These are phyloP conservation scores for Bruchidius siliquastri DNA, from an alignment of 2,888 invertebrate genomes.

Conservation along the genomic window DNA sequence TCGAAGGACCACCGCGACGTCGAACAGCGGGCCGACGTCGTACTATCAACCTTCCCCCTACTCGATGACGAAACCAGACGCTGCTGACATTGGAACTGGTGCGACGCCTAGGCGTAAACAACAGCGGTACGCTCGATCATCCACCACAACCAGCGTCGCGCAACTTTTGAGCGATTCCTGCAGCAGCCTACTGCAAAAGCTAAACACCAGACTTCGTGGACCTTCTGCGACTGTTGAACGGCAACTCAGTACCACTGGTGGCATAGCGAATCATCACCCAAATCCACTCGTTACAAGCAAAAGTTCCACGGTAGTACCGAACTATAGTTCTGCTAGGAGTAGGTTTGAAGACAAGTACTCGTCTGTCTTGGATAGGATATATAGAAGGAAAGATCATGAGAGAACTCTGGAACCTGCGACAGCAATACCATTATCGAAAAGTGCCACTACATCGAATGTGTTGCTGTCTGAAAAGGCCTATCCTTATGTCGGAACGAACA, in stretches of 20 bases:
- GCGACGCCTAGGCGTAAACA: conserved; percentile 44
- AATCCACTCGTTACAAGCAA: conserved; percentile 33
- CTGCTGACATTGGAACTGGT: conserved; percentile 13
- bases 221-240: conserved; percentile 58
- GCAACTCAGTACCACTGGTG: conserved; percentile 18
- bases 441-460: conserved; percentile 62
- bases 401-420: conserved; percentile 61
- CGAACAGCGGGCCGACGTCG: conserved; percentile 20
- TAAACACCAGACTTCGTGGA: conserved; percentile 69
- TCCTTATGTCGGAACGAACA: conserved; percentile 49
- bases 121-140: conserved; percentile 73
- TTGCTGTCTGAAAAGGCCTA: conserved; percentile 66
- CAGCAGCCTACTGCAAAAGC: conserved; percentile 75
- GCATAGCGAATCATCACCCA: not conserved
- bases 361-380: conserved; percentile 67
- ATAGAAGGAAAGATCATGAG: conserved; percentile 61
- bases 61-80: conserved; percentile 22
- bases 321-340: conserved; percentile 55
- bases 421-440: conserved; percentile 57
- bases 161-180: conserved; percentile 84
- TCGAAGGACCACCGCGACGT: conserved; percentile 19
- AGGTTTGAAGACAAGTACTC: conserved; percentile 77
- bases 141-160: conserved; percentile 74
- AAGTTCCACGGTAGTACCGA: conserved; percentile 32
- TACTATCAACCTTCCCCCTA: conserved; percentile 15